A percentile compares a stretch with the other conserved stretches of the same genome.
Evolutionary conservation across 2,113 vertebrate species (phyloP).

Genomic region (Corythornis madagascariensis): DNA sequence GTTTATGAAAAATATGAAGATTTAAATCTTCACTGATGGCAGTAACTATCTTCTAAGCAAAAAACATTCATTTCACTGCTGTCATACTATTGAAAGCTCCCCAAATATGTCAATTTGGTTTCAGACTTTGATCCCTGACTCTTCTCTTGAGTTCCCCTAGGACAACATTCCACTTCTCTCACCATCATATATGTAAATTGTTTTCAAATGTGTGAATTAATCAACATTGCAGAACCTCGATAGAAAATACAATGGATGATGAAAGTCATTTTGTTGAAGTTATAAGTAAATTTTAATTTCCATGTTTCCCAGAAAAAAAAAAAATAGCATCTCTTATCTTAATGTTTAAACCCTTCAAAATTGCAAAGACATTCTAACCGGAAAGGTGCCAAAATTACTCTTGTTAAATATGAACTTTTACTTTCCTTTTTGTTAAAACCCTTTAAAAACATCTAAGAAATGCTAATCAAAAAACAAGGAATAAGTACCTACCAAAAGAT

Average conservation of each 20-base stretch:
- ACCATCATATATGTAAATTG: constrained; percentile 58
- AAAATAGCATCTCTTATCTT: constrained; percentile 24
- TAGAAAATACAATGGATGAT: constrained; percentile 63
- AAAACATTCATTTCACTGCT: not conserved
- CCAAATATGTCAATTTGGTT: constrained; percentile 24
- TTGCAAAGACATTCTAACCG: not conserved
- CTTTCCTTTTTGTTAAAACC: not conserved
- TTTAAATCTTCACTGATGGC: not conserved
- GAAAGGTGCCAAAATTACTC: not conserved
- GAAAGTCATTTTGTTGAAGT: constrained; percentile 52
- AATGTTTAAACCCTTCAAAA: not conserved
- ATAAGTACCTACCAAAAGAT: not conserved
- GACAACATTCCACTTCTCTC: constrained; percentile 45
- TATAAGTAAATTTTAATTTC: constrained; percentile 58
- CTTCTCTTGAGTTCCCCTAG: constrained; percentile 7
- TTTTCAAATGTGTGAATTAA: constrained; percentile 66
- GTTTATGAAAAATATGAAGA: not conserved
- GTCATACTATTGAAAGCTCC: constrained; percentile 4
- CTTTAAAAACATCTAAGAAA: not conserved
- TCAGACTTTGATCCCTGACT: constrained; percentile 36
- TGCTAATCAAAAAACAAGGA: not conserved
- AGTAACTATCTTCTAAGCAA: not conserved
- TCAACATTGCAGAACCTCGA: constrained; percentile 63
- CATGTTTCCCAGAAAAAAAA: constrained; percentile 24
- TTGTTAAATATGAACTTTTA: not conserved